A percentile compares a stretch with the other conserved stretches of the same genome.
Evolutionary conservation across 2,888 invertebrate species (phyloP).

Genomic region (Phengaris alcon): DNA sequence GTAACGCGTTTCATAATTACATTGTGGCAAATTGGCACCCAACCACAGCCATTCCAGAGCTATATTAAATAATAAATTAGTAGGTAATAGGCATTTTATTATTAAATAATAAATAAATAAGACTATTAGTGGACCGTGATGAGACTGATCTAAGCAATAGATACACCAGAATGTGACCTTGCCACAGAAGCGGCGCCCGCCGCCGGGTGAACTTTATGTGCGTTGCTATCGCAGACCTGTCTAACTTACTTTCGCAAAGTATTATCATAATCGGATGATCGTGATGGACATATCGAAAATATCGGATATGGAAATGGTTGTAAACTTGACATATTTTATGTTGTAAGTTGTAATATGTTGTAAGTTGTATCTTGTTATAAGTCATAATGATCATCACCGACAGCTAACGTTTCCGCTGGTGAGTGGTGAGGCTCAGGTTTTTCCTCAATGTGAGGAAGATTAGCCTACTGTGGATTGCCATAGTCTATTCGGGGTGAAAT

Average conservation of each 20-base stretch:
- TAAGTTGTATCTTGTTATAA: too few species aligned
- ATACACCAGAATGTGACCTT: neutral
- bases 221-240: neutral
- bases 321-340: neutral
- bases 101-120: neutral
- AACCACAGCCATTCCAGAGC: too few species aligned
- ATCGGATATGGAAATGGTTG: neutral
- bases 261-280: neutral
- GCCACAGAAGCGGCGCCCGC: neutral
- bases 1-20: too few species aligned
- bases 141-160: conserved; percentile 6
- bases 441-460: too few species aligned
- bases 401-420: too few species aligned
- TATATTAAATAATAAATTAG: neutral
- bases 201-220: neutral
- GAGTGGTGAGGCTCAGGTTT: too few species aligned
- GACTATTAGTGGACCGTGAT: conserved; percentile 1
- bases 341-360: too few species aligned
- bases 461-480: too few species aligned
- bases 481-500: too few species aligned
- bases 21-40: too few species aligned
- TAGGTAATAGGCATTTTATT: neutral
- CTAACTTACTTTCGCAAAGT: conserved; percentile 6
- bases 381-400: too few species aligned
- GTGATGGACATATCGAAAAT: neutral